phyloP scores from a whole-genome alignment of 2,113 vertebrate species.

The Epinephelus moara region DNA sequence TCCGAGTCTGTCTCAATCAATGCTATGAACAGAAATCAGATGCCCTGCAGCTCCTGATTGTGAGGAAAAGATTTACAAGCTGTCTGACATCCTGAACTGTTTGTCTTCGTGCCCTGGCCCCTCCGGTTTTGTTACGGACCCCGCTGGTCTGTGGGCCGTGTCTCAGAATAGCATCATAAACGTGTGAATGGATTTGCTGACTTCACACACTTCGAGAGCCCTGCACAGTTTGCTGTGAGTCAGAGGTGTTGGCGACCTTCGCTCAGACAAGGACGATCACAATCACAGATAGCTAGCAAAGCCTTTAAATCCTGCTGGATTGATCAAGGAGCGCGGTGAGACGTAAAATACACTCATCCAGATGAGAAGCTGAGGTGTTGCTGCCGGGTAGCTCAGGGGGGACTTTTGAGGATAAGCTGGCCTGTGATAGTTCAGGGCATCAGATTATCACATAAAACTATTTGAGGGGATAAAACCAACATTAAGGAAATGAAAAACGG shows the following conservation, averaged over 20 bases:
- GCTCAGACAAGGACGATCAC: conserved; percentile 39
- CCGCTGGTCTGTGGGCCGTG: not conserved
- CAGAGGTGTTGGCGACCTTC: conserved; percentile 40
- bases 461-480: conserved; percentile 26
- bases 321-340: conserved; percentile 24
- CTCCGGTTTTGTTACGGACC: not conserved
- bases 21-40: not conserved
- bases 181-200: conserved; percentile 60
- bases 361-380: conserved; percentile 37
- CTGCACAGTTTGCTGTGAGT: conserved; percentile 28
- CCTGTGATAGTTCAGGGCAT: conserved; percentile 18
- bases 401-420: conserved; percentile 20
- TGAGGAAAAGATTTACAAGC: conserved; percentile 31
- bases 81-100: not conserved
- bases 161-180: conserved; percentile 64
- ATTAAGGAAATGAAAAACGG: conserved; percentile 30
- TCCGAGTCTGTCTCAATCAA: not conserved
- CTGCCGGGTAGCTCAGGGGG: not conserved
- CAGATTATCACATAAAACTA: conserved; percentile 43
- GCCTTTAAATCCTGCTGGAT: conserved; percentile 41
- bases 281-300: conserved; percentile 39
- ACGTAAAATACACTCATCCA: conserved; percentile 38
- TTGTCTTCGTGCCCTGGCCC: not conserved
- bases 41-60: conserved; percentile 3
- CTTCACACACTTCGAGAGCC: conserved; percentile 22